Conservation (phyloP, 2,113 vertebrate genomes). For the Suncus etruscus region DNA sequence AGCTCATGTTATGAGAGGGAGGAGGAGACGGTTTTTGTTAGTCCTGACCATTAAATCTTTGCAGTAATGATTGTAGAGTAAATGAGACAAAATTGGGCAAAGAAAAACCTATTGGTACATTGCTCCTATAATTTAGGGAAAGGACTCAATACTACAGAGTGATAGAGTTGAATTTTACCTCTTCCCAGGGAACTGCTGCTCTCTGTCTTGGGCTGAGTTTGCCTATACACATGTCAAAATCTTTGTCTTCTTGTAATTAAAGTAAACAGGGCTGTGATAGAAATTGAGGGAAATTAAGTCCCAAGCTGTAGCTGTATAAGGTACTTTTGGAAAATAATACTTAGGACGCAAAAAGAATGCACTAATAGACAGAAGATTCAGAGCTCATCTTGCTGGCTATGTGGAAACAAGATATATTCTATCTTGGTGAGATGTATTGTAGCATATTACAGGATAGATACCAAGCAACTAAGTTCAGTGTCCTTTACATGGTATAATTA, state of each 20-base stretch:
- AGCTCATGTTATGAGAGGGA: conserved; percentile 32
- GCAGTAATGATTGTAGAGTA: conserved; percentile 80
- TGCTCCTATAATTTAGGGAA: not conserved
- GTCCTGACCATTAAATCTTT: conserved; percentile 72
- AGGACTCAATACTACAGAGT: not conserved
- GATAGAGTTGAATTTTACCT: not conserved
- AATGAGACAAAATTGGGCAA: conserved; percentile 79
- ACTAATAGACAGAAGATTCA: not conserved
- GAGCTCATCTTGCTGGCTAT: not conserved
- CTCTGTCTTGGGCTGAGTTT: not conserved
- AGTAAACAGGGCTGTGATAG: not conserved
- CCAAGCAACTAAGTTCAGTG: not conserved
- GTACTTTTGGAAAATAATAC: not conserved
- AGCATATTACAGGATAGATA: not conserved
- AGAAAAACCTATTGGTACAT: conserved; percentile 73
- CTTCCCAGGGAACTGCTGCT: not conserved
- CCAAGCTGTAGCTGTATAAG: not conserved
- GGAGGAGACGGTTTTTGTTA: conserved; percentile 68
- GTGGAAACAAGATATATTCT: no score
- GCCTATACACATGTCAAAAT: not conserved
- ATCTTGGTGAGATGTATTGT: not conserved
- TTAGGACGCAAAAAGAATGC: conserved; percentile 22
- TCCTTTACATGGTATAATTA: not conserved
- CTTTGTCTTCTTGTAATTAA: not conserved
- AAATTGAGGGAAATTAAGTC: not conserved